phyloP scores from a whole-genome alignment of 2,113 vertebrate genomes.

The Nycticryphes semicollaris region DNA sequence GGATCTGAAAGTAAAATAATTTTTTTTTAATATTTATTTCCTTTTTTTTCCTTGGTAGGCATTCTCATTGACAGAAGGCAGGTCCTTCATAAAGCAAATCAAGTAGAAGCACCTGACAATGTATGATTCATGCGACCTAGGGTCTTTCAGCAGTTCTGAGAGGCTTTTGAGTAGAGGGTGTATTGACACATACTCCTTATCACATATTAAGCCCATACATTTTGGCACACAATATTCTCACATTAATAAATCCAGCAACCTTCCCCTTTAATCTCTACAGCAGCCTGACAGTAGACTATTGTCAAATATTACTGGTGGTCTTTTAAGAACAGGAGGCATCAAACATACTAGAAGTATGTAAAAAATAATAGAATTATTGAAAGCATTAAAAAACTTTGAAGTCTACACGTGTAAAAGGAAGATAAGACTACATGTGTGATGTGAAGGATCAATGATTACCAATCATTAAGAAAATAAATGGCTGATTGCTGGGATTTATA shows the following conservation, averaged over 20 bases:
- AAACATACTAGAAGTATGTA: neutral
- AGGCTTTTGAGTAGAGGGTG: neutral
- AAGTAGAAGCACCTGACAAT: neutral
- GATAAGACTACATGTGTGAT: neutral
- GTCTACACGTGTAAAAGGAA: neutral
- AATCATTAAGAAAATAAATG: neutral
- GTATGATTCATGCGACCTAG: neutral
- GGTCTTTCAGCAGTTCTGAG: neutral
- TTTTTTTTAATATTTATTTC: neutral
- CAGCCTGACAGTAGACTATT: neutral
- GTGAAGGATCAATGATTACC: neutral
- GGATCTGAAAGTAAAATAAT: neutral
- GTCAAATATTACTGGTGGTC: neutral
- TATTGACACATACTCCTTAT: neutral
- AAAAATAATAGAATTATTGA: neutral
- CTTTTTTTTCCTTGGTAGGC: neutral
- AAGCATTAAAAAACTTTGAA: neutral
- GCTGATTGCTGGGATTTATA: neutral
- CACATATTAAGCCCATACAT: neutral
- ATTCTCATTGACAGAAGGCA: neutral
- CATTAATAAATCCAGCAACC: neutral
- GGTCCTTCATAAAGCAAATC: constrained; percentile 28
- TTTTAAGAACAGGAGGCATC: neutral
- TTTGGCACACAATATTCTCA: neutral
- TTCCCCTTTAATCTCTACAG: neutral